Evolutionary conservation across 2,797 vertebrate genomes (phyloP), one percentile per base, ranked within the genome.

Genomic region (Pogoniulus pusillus): DNA sequence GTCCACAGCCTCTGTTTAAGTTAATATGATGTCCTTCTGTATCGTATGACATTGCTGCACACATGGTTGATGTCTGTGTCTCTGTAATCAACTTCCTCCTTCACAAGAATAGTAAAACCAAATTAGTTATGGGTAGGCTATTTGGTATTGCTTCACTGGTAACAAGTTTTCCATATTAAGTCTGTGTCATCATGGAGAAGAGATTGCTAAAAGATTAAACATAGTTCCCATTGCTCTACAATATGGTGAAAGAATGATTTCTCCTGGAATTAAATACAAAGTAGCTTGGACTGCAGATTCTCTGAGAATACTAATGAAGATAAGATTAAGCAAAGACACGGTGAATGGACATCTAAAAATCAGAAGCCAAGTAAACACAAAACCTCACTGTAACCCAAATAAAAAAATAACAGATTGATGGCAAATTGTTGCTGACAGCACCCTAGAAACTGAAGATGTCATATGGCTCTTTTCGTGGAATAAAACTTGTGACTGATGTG

Each of bases 361-460:
- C 34, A 58, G 37, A 82, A 90, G 55, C 24, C 13, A 41, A 53
- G 22, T 47, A 71, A 83, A 63, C 39, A 30, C 16, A 32, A 82
- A 72, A 74, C 0, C 8, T 60, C 34, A 45, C 3, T 78, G 20
- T 58, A 76, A 66, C 7, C 3, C 57, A 76, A 84, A 85, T 29
- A 26, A 71, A 93, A 91, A 75, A 66, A 66, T 39, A 65, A 37
- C 35, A 83, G 29, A 29, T 35, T 65, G 47, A 45, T 9, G 6
- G 19, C 29, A 60, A 76, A 79, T 76, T 73, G 7, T 24, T 75
- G 22, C 55, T 91, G 68, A 51, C 41, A 74, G 16, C 37, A 9
- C 53, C 49, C 19, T 59, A 86, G 53, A 41, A 89, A 35, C 8
- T 72, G 66, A 83, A 87, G 53, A 27, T 91, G 47, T 71, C 85